Evolutionary conservation across 2,113 vertebrate genomes (phyloP).

Genomic region (Apodemus sylvaticus): DNA sequence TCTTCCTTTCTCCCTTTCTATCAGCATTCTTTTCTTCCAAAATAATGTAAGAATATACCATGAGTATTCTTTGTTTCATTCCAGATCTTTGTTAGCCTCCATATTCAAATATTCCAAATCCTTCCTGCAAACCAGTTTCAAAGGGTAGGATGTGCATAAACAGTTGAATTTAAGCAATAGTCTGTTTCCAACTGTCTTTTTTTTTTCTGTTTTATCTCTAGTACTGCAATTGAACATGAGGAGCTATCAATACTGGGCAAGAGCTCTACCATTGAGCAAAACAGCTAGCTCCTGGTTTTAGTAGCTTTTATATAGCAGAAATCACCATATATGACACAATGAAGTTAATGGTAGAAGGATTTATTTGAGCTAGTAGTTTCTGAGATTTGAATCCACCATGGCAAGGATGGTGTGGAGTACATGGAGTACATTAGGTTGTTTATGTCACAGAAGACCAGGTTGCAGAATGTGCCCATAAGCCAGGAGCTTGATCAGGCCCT

Average conservation of each 20-base stretch:
- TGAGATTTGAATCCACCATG: neutral
- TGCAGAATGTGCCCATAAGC: neutral
- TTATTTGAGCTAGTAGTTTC: neutral
- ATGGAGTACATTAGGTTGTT: neutral
- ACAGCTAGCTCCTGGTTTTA: too few relatives aligned
- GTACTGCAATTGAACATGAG: too few relatives aligned
- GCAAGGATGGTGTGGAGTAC: neutral
- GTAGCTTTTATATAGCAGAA: neutral
- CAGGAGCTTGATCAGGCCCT: neutral
- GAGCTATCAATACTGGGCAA: neutral
- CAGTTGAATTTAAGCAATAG: neutral
- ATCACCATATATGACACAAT: too few relatives aligned
- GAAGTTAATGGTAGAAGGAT: neutral
- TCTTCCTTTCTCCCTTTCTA: neutral
- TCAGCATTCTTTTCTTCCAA: neutral
- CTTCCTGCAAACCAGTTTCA: neutral
- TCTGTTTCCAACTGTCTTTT: neutral
- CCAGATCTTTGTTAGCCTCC: too few relatives aligned
- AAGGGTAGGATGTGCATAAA: neutral
- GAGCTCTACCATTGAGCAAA: neutral
- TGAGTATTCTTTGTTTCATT: neutral
- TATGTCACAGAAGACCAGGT: neutral
- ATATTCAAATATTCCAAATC: neutral
- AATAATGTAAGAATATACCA: too few relatives aligned
- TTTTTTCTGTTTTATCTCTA: neutral